Base-by-base conservation (phyloP, 2,113 vertebrate species). In the Rhabdomys dilectus region DNA sequence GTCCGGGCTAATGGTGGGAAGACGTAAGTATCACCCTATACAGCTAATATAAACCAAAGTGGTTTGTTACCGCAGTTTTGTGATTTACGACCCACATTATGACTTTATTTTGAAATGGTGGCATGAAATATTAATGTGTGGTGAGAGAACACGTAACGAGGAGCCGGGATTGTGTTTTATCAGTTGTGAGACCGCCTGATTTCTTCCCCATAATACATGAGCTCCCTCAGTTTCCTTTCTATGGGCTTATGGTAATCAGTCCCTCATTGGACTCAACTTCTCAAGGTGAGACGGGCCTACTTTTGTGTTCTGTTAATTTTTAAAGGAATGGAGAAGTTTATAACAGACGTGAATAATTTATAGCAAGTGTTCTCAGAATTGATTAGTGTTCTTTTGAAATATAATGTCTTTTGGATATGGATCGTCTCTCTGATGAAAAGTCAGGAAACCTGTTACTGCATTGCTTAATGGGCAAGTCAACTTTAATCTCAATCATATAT, bases 71-170 rank as follows among this genome's bases (percentile, higher is more conserved):
- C 96, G 95, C 98, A 31, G 72, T 98, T 98, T 97, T 72, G 97
- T 98, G 98, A 99, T 99, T 99, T 98, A 99, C 98, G 98, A 68
- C 95, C 97, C 98, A 66, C 99, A 99, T 99, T 98, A 98, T 98
- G 98, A 97, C 96, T 97, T 98, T 98, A 93, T 96, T 98, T 99
- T 98, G 98, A 98, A 99, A 98, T 98, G 98, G 96, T 97, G 86
- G 85, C 97, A 98, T 99, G 96, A 98, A 99, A 99, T 98, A 99
- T 99, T 99, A 98, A 99, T 98, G 87, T 97, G 98, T 97, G 99
- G 98, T 93, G 58, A 92, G 81, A 97, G 97, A 95, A 97, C 97
- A 98, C 97, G 97, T 97, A 97, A 92, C 91, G 60, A 96, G 98
- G 70, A 97, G 88, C 94, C 97, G 93, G 4, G 93, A 97, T 97